Percentiles rank a stretch among this genome's conserved stretches.
phyloP scores from a whole-genome alignment of 1,140 invertebrate species.

The Schlechtendalia chinensis region DNA sequence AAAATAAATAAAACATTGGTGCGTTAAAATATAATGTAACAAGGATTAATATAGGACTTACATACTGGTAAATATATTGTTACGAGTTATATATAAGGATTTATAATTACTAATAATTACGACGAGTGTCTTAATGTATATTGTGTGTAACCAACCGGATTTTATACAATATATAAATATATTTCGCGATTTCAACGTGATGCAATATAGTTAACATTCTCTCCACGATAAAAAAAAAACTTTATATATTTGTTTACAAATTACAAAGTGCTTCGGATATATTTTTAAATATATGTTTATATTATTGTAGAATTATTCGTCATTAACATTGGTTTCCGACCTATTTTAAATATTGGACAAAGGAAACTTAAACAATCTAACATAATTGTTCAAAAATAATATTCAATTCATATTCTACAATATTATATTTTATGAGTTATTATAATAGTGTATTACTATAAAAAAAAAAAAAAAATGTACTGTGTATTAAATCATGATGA shows the following conservation, averaged over 20 bases:
- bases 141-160: neutral
- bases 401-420: conserved; percentile 10
- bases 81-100: neutral
- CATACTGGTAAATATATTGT: neutral
- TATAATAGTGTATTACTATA: conserved; percentile 12
- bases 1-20: conserved; percentile 25
- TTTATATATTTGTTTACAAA: too few relatives aligned
- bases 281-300: conserved; percentile 12
- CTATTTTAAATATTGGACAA: conserved; percentile 38
- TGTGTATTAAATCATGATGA: conserved; percentile 26
- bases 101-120: neutral
- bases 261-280: conserved; percentile 16
- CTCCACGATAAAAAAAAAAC: too few relatives aligned
- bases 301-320: too few relatives aligned
- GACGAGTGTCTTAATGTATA: neutral
- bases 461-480: neutral
- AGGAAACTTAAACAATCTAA: conserved; percentile 42
- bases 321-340: conserved; percentile 8
- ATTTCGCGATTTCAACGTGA: neutral
- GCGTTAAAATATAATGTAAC: conserved; percentile 43
- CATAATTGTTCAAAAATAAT: neutral
- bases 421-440: conserved; percentile 28
- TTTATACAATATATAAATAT: conserved; percentile 6
- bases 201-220: conserved; percentile 16
- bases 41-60: neutral